Base-by-base conservation (phyloP, 1,140 invertebrate species). In the Diorhabda elongata region DNA sequence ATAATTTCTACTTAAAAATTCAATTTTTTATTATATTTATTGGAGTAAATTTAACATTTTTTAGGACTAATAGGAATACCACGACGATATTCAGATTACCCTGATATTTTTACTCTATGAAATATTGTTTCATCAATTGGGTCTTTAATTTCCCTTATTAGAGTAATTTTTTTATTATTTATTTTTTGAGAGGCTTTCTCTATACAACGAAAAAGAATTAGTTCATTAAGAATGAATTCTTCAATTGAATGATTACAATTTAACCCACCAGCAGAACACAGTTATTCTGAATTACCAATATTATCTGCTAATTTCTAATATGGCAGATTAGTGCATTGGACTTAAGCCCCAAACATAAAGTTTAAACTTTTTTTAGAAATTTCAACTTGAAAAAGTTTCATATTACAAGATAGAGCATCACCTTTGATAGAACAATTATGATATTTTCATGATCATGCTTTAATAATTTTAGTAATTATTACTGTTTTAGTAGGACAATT, bases 1-100 rank as follows among this genome's bases (percentile, higher is more conserved):
- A 90, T 80, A 67, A 77, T 58, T 81, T 80, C 72, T 79, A 76
- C 77, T 81, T 85, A 82, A 86, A 86, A 84, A 84, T 84, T 83
- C 85, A 86, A 82, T 87, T 88, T 82, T 74, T 82, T 68, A 76
- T 74, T 66, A 88, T 87, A 84, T 90, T 90, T 84, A 75, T 88
- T 72, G 86, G 88, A 69, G 86, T 90, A 73, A 90, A 91, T 84
- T 72, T 90, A 83, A 90, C 89, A n/a, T 91, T 91, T 90, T 79
- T 83, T 91, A 85, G 89, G 89, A 42, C 81, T 91, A 83, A 83
- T 82, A 58, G 89, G 90, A 2, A 91, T 91, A 82, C 90, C 91
- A 56, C 87, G 89, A 64, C 88, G 89, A 56, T 89, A 90, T 73
- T 86, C 86, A 47, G 89, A 92, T 81, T 92, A 90, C 71, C 87